phyloP scores from a whole-genome alignment of 2,888 invertebrate species.

The Melangyna quadrimaculata region DNA sequence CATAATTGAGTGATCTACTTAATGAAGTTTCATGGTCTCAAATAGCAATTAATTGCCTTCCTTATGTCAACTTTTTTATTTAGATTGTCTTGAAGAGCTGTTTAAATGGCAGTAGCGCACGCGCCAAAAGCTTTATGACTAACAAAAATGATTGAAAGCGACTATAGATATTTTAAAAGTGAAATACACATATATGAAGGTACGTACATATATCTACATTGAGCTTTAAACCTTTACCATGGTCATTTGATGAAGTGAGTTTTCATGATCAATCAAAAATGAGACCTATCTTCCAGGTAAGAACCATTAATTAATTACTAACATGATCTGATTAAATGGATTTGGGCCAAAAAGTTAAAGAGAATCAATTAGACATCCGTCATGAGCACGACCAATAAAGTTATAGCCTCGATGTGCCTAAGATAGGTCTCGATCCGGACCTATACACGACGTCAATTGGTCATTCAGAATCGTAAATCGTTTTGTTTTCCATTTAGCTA shows the following conservation, averaged over 20 bases:
- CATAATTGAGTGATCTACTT: slow-evolving; percentile 47
- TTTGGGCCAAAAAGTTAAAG: slow-evolving; percentile 19
- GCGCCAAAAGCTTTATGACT: slow-evolving; percentile 1
- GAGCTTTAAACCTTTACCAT: slow-evolving; percentile 19
- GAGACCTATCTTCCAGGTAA: slow-evolving; percentile 9
- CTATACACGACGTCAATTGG: neutral
- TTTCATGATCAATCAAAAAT: slow-evolving; percentile 28
- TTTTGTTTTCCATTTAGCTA: slow-evolving; percentile 43
- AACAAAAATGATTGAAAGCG: neutral
- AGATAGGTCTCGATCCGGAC: slow-evolving; percentile 64
- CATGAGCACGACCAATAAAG: slow-evolving; percentile 36
- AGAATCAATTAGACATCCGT: slow-evolving; percentile 51
- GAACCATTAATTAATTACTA: slow-evolving; percentile 1
- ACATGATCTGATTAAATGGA: slow-evolving; percentile 21
- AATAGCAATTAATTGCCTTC: slow-evolving; percentile 40
- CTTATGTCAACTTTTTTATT: slow-evolving; percentile 33
- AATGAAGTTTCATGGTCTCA: slow-evolving; percentile 40
- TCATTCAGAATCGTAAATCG: slow-evolving; percentile 28
- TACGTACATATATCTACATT: too few species aligned
- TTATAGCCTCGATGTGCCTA: slow-evolving; percentile 40
- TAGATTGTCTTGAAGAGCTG: neutral
- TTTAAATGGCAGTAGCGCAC: neutral
- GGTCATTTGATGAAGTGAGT: neutral
- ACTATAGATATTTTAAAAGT: neutral
- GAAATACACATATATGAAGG: neutral